A percentile compares a stretch with the other conserved stretches of the same genome.
Evolutionary conservation across 2,888 invertebrate genomes (phyloP).

Genomic region (Plutella xylostella): DNA sequence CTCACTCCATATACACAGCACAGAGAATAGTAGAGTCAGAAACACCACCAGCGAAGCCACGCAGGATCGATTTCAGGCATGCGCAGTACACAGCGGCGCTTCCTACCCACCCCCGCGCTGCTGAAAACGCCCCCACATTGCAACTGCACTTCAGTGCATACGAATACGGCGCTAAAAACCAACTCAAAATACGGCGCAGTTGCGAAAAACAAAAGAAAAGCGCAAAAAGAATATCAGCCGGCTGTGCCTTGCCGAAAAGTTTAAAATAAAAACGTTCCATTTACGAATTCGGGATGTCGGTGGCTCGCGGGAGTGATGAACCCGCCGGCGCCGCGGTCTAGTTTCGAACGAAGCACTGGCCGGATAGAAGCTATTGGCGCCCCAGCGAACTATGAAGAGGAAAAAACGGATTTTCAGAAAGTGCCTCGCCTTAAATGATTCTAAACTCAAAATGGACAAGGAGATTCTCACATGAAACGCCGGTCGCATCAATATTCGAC

Average conservation of each 20-base stretch:
- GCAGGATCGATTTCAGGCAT: conserved; percentile 62
- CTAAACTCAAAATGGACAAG: conserved; percentile 17
- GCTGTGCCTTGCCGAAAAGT: conserved; percentile 12
- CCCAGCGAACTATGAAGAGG: conserved; percentile 59
- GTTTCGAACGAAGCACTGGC: conserved; percentile 17
- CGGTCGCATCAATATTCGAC: too few relatives aligned
- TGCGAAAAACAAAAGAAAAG: conserved; percentile 12
- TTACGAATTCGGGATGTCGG: conserved; percentile 16
- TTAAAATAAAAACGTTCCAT: neutral
- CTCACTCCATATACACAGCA: conserved; percentile 23
- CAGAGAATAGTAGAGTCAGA: conserved; percentile 39
- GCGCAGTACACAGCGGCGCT: conserved; percentile 38
- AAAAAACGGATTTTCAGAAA: conserved; percentile 43
- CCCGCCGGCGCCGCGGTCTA: conserved; percentile 9
- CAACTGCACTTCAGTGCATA: conserved; percentile 67
- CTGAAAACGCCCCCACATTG: conserved; percentile 24
- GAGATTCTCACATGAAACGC: conserved; percentile 35
- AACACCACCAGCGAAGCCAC: conserved; percentile 49
- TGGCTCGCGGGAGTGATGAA: conserved; percentile 15
- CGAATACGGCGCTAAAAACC: conserved; percentile 41
- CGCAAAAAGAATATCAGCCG: conserved; percentile 12
- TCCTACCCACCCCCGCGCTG: conserved; percentile 30
- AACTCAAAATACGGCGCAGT: conserved; percentile 33
- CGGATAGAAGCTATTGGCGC: conserved; percentile 23
- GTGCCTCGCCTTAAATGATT: conserved; percentile 4